A percentile compares a stretch with the other conserved stretches of the same genome.
Evolutionary conservation across 1,140 invertebrate species (phyloP).

Genomic region (Platyscapa corneri): DNA sequence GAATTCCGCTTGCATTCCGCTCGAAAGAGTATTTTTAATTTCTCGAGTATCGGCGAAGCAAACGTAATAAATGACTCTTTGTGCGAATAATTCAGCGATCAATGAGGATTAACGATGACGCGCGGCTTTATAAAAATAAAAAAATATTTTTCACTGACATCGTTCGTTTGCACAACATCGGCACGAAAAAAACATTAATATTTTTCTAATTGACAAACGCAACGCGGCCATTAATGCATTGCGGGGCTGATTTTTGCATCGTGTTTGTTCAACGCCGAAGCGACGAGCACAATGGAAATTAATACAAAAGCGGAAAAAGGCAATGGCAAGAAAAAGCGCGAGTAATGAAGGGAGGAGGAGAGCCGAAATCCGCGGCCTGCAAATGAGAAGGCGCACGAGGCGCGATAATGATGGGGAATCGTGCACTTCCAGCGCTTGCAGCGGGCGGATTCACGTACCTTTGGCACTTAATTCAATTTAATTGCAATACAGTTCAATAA

Average conservation of each 20-base stretch:
- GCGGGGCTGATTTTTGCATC: background rate
- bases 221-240: conserved; percentile 18
- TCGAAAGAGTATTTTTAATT: background rate
- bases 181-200: conserved; percentile 20
- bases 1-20: no score
- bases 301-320: conserved; percentile 6
- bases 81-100: conserved; percentile 5
- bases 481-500: conserved; percentile 74
- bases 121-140: background rate
- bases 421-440: conserved; percentile 54
- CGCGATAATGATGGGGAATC: conserved; percentile 66
- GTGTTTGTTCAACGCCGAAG: background rate
- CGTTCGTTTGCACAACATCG: background rate
- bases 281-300: background rate
- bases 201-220: conserved; percentile 28
- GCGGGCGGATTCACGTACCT: conserved; percentile 53
- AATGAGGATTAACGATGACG: conserved; percentile 20
- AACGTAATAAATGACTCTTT: conserved; percentile 17
- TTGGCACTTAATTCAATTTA: conserved; percentile 70
- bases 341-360: conserved; percentile 7
- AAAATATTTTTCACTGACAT: background rate
- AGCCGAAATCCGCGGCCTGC: background rate
- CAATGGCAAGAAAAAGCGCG: background rate
- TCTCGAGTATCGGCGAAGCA: background rate
- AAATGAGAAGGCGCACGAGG: conserved; percentile 41